Conservation (phyloP, 2,797 vertebrate species). For the Pipistrellus kuhlii region DNA sequence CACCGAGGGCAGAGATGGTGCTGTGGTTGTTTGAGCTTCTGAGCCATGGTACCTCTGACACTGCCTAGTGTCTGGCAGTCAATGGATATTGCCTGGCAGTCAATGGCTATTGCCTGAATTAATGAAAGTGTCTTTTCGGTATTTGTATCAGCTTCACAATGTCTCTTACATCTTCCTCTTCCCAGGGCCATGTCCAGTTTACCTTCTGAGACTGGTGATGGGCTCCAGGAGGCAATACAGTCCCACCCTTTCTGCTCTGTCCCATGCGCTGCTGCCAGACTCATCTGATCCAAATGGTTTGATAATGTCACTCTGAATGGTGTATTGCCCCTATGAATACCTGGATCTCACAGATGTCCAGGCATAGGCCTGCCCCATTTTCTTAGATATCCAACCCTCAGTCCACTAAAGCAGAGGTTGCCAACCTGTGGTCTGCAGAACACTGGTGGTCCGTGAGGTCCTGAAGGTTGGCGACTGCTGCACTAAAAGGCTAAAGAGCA, state of each 20-base stretch:
- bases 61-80: background rate
- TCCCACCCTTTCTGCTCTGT: background rate
- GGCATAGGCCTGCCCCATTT: background rate
- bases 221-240: background rate
- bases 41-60: background rate
- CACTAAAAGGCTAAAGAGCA: background rate
- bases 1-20: accelerated
- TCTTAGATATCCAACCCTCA: background rate
- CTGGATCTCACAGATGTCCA: background rate
- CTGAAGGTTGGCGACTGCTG: too few species aligned
- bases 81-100: background rate
- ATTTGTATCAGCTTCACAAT: background rate
- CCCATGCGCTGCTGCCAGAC: background rate
- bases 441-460: too few species aligned
- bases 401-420: background rate
- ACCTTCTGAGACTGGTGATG: background rate
- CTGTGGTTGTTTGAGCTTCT: background rate
- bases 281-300: background rate
- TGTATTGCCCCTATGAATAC: background rate
- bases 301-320: background rate
- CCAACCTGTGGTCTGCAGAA: accelerated
- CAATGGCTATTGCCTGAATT: background rate
- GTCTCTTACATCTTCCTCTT: background rate
- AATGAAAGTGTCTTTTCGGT: background rate
- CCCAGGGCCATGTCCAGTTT: background rate